Evolutionary conservation across 2,888 invertebrate species (phyloP), one percentile per base, ranked within the genome.

Genomic region (Thereva unica): DNA sequence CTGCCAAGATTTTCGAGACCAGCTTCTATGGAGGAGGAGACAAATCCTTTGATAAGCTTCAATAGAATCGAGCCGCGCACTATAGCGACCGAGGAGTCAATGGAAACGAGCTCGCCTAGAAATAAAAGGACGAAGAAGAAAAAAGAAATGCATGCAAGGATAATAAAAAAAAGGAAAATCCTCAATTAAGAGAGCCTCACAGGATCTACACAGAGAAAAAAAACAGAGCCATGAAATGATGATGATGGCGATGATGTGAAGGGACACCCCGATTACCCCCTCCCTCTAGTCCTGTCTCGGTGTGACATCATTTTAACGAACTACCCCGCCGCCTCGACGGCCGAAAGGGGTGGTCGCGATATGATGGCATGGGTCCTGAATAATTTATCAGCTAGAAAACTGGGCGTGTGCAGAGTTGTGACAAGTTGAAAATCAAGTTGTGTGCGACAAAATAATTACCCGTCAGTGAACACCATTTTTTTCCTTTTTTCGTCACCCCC

Each of bases 41-140:
- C 1, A 23, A 23, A 23, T 23, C 35, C 52, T 52, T 52, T 52
- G 52, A 52, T 52, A n/a, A 52, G 52, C 52, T 52, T 52, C 7
- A 6, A 10, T n/a, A 23, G 23, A 52, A n/a, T 7, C 4, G 35
- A 52, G 23, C 23, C 23, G 23, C 23, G 23, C 52, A 52, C 23
- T 23, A 10, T 52, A 34, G 12, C 52, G 23, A 4, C 10, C 4
- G 6, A 52, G 35, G 23, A 23, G 52, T 6, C 34, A 35, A 52
- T 35, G 6, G 52, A 35, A 5, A 34, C 35, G 52, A 52, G 23
- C 23, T 23, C 23, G 23, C 23, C 23, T 23, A 52, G 23, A 10
- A 34, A 10, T 54, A 40, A 54, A 38, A 38, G 40, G 54, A 40
- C 10, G 23, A 10, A 12, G 54, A 10, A 34, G 7, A 34, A 40